Percentiles rank a stretch among this genome's conserved stretches.
These are phyloP conservation scores for Melopsittacus undulatus DNA, from an alignment of 2,797 vertebrate species.

Conservation along the genomic window DNA sequence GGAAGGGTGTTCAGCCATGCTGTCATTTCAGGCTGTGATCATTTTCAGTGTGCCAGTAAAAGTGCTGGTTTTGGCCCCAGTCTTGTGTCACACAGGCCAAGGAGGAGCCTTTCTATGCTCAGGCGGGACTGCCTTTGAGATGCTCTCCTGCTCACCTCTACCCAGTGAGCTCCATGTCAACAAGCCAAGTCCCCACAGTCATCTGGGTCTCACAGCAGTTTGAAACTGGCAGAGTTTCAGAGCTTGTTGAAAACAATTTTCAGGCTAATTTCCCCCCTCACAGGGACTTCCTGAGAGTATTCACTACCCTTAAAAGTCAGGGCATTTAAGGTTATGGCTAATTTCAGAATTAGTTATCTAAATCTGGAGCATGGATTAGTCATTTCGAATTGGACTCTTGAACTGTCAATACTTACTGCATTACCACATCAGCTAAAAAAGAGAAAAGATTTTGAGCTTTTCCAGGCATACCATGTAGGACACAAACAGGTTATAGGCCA, in stretches of 20 bases:
- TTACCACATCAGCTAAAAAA: neutral
- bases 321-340: neutral
- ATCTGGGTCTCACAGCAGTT: neutral
- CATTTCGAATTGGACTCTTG: neutral
- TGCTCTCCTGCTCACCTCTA: neutral
- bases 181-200: neutral
- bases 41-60: neutral
- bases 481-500: neutral
- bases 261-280: neutral
- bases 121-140: neutral
- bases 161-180: neutral
- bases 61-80: neutral
- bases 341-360: conserved; percentile 12
- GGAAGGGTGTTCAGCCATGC: neutral
- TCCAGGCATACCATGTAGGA: neutral
- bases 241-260: neutral
- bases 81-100: neutral
- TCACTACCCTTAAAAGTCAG: neutral
- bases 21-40: neutral
- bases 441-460: neutral
- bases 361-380: conserved; percentile 8
- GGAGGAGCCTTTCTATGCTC: neutral
- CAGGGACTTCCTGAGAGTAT: neutral
- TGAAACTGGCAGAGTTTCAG: neutral
- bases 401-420: neutral